Percentiles rank a stretch among this genome's conserved stretches.
Conservation (phyloP, 2,888 invertebrate species). For the Drosophila pegasa region DNA sequence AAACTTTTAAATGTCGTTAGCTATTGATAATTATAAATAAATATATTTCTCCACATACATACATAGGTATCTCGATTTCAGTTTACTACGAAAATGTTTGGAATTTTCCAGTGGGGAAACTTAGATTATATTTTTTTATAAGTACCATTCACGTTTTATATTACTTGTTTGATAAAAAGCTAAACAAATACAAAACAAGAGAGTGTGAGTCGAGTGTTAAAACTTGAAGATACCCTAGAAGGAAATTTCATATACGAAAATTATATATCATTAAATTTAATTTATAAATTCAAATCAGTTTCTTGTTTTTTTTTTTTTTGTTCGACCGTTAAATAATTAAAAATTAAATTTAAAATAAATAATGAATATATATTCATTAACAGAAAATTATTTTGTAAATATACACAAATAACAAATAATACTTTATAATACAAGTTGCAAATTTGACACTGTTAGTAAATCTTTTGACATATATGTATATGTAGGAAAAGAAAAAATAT, state of each 20-base stretch:
- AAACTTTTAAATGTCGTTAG: no score
- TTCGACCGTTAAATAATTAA: no score
- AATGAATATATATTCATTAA: no score
- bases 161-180: slow-evolving; percentile 55
- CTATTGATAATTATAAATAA: background rate
- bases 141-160: slow-evolving; percentile 35
- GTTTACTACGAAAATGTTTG: slow-evolving; percentile 23
- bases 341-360: no score
- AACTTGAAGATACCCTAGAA: background rate
- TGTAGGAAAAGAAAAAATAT: no score
- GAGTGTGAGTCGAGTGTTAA: fast-evolving
- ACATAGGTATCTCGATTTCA: slow-evolving; percentile 1
- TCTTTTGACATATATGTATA: background rate
- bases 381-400: no score
- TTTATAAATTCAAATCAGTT: no score
- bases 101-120: slow-evolving; percentile 55
- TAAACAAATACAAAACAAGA: slow-evolving; percentile 15
- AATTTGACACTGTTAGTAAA: no score
- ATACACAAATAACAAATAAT: no score
- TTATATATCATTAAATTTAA: background rate
- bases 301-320: background rate
- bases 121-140: slow-evolving; percentile 36
- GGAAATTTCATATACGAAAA: background rate
- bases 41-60: background rate
- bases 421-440: no score